phyloP scores from a whole-genome alignment of 2,888 invertebrate species.

The Euzetes globulus region DNA sequence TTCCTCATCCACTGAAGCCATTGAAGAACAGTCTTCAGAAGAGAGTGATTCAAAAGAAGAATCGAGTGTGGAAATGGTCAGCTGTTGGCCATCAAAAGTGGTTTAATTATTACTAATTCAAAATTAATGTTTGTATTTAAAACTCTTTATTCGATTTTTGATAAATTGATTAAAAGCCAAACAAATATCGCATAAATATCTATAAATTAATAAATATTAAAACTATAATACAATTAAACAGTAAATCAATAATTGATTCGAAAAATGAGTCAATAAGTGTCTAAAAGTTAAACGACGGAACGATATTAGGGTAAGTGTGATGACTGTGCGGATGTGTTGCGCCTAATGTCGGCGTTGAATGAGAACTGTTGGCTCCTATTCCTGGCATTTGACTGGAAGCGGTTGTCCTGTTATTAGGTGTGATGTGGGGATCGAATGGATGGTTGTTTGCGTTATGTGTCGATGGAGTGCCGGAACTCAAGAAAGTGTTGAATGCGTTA shows the following conservation, averaged over 20 bases:
- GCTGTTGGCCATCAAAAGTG: no score
- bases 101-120: no score
- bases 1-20: no score
- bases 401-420: not conserved
- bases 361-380: not conserved
- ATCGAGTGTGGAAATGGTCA: no score
- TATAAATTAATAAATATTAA: not conserved
- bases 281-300: constrained; percentile 21
- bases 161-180: not conserved
- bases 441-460: constrained; percentile 10
- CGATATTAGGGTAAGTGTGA: constrained; percentile 17
- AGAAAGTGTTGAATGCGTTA: constrained; percentile 5
- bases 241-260: not conserved
- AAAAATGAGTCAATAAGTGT: not conserved
- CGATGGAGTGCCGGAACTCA: not conserved
- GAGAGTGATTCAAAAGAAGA: no score
- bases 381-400: not conserved
- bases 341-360: not conserved
- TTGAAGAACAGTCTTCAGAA: no score
- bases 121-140: no score
- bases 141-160: no score
- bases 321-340: not conserved
- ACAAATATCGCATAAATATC: not conserved
- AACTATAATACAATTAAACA: not conserved
- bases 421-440: constrained; percentile 1